A percentile compares a stretch with the other conserved stretches of the same genome.
Conservation (phyloP, 2,888 invertebrate genomes). For the Ophion obscuratus region DNA sequence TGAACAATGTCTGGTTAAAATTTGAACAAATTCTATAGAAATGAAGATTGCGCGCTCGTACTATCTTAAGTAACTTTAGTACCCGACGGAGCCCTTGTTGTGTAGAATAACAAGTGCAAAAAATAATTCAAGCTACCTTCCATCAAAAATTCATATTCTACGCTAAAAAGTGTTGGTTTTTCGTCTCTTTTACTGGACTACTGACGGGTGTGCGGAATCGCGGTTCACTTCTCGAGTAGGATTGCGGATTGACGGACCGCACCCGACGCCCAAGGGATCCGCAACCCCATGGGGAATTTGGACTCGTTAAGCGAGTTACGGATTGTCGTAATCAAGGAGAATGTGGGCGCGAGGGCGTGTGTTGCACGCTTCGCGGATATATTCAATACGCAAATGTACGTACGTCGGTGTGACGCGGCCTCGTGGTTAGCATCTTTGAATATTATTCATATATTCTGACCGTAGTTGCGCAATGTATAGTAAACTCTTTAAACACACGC, state of each 20-base stretch:
- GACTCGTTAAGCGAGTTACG: constrained; percentile 82
- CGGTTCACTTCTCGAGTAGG: constrained; percentile 67
- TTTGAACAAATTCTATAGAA: too few species aligned
- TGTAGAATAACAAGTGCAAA: too few species aligned
- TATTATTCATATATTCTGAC: constrained; percentile 83
- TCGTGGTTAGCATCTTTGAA: constrained; percentile 80
- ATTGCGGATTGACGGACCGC: constrained; percentile 65
- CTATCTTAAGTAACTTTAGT: too few species aligned
- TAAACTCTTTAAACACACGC: neutral
- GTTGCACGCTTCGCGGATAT: constrained; percentile 73
- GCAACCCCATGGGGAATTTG: constrained; percentile 66
- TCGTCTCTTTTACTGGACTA: too few species aligned
- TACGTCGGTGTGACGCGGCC: constrained; percentile 60
- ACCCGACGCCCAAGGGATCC: constrained; percentile 56
- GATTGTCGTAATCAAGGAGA: constrained; percentile 81
- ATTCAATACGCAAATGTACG: constrained; percentile 78
- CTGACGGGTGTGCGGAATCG: constrained; percentile 30
- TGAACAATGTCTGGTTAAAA: too few species aligned
- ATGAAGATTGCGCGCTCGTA: too few species aligned
- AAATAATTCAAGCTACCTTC: too few species aligned
- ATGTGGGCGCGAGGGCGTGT: constrained; percentile 66
- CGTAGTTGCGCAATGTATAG: constrained; percentile 51
- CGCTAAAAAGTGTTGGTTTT: too few species aligned
- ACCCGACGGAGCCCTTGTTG: too few species aligned
- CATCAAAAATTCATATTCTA: too few species aligned